A percentile compares a stretch with the other conserved stretches of the same genome.
These are phyloP conservation scores for Trissolcus japonicus DNA, from an alignment of 2,888 invertebrate species.

Conservation along the genomic window DNA sequence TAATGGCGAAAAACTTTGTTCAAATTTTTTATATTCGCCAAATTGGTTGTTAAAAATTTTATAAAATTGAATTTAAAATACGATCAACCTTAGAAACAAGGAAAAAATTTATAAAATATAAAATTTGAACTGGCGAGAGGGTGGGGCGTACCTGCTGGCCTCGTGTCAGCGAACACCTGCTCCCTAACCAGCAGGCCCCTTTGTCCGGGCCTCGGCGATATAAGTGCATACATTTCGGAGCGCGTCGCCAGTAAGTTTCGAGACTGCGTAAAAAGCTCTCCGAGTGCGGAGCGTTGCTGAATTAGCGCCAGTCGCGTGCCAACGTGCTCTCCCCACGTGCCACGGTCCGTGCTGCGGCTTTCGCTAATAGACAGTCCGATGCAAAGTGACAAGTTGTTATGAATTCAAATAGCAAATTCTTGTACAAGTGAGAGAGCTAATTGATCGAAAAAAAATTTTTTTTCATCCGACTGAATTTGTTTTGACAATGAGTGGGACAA, in stretches of 20 bases:
- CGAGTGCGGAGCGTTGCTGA: constrained; percentile 43
- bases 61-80: no score
- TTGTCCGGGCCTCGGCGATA: constrained; percentile 67
- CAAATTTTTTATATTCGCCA: no score
- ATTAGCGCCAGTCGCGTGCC: constrained; percentile 57
- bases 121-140: constrained; percentile 39
- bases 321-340: constrained; percentile 50
- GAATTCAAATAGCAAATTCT: not conserved
- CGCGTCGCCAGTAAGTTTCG: constrained; percentile 61
- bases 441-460: not conserved
- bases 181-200: constrained; percentile 63
- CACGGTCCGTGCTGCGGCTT: constrained; percentile 29
- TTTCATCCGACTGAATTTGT: no score
- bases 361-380: constrained; percentile 1
- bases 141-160: constrained; percentile 67
- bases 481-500: no score
- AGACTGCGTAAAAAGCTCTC: constrained; percentile 49
- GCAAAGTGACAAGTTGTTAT: constrained; percentile 4
- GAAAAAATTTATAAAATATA: not conserved
- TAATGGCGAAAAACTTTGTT: no score
- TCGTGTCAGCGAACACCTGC: constrained; percentile 73
- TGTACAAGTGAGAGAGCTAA: not conserved
- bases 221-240: constrained; percentile 65
- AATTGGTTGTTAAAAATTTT: no score
- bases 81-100: not conserved